phyloP scores from a whole-genome alignment of 2,797 vertebrate genomes.

The Aphelocoma californica region DNA sequence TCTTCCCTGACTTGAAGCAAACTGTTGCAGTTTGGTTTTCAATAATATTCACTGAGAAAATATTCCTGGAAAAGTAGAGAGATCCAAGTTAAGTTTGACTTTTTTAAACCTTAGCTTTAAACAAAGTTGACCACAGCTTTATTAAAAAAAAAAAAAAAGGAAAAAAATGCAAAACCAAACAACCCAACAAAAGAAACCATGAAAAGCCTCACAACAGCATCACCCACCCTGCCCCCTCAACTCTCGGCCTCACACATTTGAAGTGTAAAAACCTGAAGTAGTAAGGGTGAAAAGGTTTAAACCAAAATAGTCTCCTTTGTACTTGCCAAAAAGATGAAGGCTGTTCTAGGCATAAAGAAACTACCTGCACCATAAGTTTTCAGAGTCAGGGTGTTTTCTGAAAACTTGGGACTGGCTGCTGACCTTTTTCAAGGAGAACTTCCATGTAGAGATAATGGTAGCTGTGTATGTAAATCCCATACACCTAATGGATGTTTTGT shows the following conservation, averaged over 20 bases:
- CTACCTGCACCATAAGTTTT: rapidly evolving
- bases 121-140: background rate
- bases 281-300: background rate
- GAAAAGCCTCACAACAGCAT: background rate
- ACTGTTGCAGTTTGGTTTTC: background rate
- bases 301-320: background rate
- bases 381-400: background rate
- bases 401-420: background rate
- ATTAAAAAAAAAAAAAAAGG: background rate
- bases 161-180: background rate
- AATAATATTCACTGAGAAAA: background rate
- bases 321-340: background rate
- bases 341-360: background rate
- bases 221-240: rapidly evolving
- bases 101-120: background rate
- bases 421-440: background rate
- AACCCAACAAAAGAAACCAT: background rate
- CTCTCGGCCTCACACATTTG: background rate
- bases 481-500: background rate
- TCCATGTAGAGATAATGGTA: background rate
- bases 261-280: background rate
- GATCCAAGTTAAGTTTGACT: background rate
- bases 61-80: background rate
- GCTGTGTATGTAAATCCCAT: background rate
- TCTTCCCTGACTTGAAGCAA: background rate